A percentile compares a stretch with the other conserved stretches of the same genome.
These are phyloP conservation scores for Agapornis roseicollis DNA, from an alignment of 2,113 vertebrate species.

Conservation along the genomic window DNA sequence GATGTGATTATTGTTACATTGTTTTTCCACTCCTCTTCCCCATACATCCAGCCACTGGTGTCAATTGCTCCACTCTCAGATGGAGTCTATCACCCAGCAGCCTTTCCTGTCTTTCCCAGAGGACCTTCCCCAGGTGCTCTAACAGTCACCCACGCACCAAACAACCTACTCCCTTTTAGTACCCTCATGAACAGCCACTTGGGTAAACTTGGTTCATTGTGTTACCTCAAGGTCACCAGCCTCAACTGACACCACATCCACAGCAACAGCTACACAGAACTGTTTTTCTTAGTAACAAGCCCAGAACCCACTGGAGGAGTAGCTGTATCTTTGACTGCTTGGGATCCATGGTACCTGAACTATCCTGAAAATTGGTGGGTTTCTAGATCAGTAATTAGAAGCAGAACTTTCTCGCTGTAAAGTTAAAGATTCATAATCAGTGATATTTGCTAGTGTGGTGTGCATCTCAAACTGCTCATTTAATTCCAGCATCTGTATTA, in stretches of 20 bases:
- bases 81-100: too few relatives aligned
- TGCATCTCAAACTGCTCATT: background rate
- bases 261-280: background rate
- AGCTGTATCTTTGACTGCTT: fast-evolving
- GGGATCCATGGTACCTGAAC: background rate
- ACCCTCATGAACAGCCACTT: fast-evolving
- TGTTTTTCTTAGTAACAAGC: background rate
- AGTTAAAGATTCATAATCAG: background rate
- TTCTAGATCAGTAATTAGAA: background rate
- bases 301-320: fast-evolving
- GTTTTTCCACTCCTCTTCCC: background rate
- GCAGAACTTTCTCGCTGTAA: fast-evolving
- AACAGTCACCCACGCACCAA: background rate
- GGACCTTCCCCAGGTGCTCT: background rate
- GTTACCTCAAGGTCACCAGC: background rate
- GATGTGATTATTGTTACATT: fast-evolving
- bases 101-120: background rate
- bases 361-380: fast-evolving
- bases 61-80: background rate
- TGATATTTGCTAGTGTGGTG: background rate
- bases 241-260: fast-evolving
- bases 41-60: background rate
- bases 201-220: background rate
- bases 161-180: background rate
- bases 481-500: background rate